These are phyloP conservation scores for Synergus japonicus DNA, from an alignment of 2,888 invertebrate genomes.

Conservation along the genomic window DNA sequence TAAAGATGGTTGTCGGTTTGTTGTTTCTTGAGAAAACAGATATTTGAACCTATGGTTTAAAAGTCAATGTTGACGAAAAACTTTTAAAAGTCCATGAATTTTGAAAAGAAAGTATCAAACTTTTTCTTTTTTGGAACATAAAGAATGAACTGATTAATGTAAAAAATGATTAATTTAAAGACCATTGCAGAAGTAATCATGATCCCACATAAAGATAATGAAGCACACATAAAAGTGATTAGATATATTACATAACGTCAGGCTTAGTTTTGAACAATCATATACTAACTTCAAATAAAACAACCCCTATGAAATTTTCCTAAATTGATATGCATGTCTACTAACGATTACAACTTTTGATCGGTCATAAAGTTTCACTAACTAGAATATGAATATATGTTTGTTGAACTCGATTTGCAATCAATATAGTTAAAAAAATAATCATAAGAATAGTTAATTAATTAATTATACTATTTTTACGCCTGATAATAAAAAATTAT, in stretches of 20 bases:
- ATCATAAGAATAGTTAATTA: background rate
- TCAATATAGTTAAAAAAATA: background rate
- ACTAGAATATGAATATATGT: background rate
- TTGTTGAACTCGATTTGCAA: background rate
- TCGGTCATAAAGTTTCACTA: background rate
- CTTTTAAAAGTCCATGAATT: too few relatives aligned
- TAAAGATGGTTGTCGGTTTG: background rate
- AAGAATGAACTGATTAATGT: background rate
- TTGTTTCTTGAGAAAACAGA: too few relatives aligned
- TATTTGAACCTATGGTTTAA: too few relatives aligned
- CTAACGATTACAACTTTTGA: constrained; percentile 3
- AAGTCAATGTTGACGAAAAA: background rate
- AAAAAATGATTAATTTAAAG: background rate
- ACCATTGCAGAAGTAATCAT: background rate
- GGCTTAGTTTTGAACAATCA: background rate
- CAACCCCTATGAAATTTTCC: background rate
- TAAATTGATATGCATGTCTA: constrained; percentile 22
- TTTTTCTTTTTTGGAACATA: background rate
- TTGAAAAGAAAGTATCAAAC: too few relatives aligned
- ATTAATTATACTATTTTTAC: background rate
- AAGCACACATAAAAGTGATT: background rate
- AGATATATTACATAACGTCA: background rate
- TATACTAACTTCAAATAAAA: background rate
- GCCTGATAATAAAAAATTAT: background rate
- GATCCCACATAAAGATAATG: background rate